Base-by-base conservation (phyloP, 2,113 vertebrate genomes). In the Leptosomus discolor region DNA sequence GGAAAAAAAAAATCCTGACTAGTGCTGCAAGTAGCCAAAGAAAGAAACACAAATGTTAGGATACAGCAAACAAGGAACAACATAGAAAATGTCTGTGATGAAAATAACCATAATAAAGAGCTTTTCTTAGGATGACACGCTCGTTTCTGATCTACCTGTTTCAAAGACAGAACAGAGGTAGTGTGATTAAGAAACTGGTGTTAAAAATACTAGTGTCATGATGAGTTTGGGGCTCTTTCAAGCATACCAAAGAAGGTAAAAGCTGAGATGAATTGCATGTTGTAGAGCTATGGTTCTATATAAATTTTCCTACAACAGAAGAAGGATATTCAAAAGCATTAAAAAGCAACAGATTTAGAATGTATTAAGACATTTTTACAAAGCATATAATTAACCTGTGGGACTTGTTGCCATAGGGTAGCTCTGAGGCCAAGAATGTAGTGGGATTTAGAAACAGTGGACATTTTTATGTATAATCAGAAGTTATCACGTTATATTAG, bases 381-480 rank as follows among this genome's bases (percentile, higher is more conserved):
- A 85, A 97, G 65, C 37, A 56, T 57, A 34, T 32, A 39, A 90
- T 94, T 92, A 95, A 96, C 87, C 89, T 76, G 46, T 58, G 45
- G 29, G 39, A 54, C 45, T 76, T 85, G 39, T 45, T 85, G 70
- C 73, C 64, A 36, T 13, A 11, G n/a, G 32, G 69, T 57, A 65
- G n/a, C 48, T 50, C 24, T 2, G 34, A 61, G 84, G 69, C 73
- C 65, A 73, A 57, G 65, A 39, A 39, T 3, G 17, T 11, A 69
- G 65, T 5, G 2, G n/a, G 41, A 88, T 96, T 97, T 94, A 89
- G 77, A 50, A 88, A 79, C 86, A 79, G 34, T 30, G 21, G 73
- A 46, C 48, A 13, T 30, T 97, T 95, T 92, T 69, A 91, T 45
- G 61, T 63, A 43, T 67, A 90, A 86, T 70, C 85, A 60, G 82